Conservation (phyloP, 2,113 vertebrate species). For the Anser cygnoides region DNA sequence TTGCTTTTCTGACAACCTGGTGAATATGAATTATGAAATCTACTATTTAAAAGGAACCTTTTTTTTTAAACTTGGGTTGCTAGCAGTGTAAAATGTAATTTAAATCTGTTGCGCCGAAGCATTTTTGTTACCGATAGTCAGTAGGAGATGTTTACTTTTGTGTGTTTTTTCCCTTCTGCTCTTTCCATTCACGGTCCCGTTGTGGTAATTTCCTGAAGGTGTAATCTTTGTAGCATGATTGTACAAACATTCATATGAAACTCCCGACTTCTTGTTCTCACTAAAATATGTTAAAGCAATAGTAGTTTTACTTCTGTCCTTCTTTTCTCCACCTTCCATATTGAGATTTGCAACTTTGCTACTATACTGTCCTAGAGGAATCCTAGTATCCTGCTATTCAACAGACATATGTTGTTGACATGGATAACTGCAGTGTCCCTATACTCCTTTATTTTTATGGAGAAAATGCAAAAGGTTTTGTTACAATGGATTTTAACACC, state of each 20-base stretch:
- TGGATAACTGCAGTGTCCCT: slow-evolving; percentile 68
- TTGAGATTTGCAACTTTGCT: slow-evolving; percentile 36
- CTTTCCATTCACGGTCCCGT: slow-evolving; percentile 24
- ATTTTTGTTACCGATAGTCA: slow-evolving; percentile 38
- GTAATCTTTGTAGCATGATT: slow-evolving; percentile 82
- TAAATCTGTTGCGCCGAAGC: slow-evolving; percentile 57
- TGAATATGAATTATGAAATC: slow-evolving; percentile 26
- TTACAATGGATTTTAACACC: slow-evolving; percentile 74
- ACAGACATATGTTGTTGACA: slow-evolving; percentile 52
- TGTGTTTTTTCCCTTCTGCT: slow-evolving; percentile 67
- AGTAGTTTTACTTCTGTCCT: slow-evolving; percentile 61
- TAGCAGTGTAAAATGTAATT: slow-evolving; percentile 54
- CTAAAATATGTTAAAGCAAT: slow-evolving; percentile 75
- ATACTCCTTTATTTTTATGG: slow-evolving; percentile 76
- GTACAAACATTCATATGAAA: slow-evolving; percentile 73
- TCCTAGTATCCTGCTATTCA: slow-evolving; percentile 63
- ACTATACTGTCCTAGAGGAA: slow-evolving; percentile 63
- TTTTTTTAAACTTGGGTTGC: slow-evolving; percentile 53
- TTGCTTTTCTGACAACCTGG: slow-evolving; percentile 28
- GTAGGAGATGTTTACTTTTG: slow-evolving; percentile 62
- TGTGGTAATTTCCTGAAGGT: slow-evolving; percentile 63
- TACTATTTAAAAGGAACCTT: slow-evolving; percentile 43
- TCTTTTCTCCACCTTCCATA: slow-evolving; percentile 47
- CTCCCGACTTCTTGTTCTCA: slow-evolving; percentile 67
- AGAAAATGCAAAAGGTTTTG: slow-evolving; percentile 69